Percentiles rank a stretch among this genome's conserved stretches.
Evolutionary conservation across 2,113 vertebrate genomes (phyloP).

Genomic region (Rhipidura dahli): DNA sequence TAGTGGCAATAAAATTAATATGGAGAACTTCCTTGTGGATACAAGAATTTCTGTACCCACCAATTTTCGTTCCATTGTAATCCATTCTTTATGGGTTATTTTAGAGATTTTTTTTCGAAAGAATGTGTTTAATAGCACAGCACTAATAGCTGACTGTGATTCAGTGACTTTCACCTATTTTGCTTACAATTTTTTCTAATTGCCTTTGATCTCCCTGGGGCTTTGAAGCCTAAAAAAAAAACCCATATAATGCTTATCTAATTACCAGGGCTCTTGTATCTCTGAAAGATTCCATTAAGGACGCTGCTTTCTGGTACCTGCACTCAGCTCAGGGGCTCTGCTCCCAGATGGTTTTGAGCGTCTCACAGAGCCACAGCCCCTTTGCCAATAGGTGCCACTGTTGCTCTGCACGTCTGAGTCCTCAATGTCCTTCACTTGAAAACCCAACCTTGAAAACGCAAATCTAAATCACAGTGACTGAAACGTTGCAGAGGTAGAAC

Average conservation of each 20-base stretch:
- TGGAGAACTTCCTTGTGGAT: background rate
- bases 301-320: background rate
- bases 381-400: slow-evolving; percentile 40
- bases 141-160: background rate
- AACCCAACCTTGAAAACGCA: background rate
- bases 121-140: background rate
- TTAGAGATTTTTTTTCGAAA: background rate
- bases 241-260: background rate
- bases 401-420: background rate
- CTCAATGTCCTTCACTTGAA: background rate
- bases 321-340: background rate
- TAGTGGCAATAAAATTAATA: background rate
- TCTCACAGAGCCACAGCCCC: background rate
- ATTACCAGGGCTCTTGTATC: background rate
- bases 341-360: background rate
- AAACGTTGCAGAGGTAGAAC: background rate
- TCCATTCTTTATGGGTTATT: background rate
- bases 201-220: background rate
- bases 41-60: background rate
- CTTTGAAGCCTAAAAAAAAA: background rate
- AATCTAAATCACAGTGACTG: background rate
- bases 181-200: background rate
- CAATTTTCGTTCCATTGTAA: background rate
- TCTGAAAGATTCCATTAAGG: background rate
- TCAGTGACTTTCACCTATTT: background rate